phyloP scores from a whole-genome alignment of 1,140 invertebrate species.

The Zeugodacus cucurbitae region DNA sequence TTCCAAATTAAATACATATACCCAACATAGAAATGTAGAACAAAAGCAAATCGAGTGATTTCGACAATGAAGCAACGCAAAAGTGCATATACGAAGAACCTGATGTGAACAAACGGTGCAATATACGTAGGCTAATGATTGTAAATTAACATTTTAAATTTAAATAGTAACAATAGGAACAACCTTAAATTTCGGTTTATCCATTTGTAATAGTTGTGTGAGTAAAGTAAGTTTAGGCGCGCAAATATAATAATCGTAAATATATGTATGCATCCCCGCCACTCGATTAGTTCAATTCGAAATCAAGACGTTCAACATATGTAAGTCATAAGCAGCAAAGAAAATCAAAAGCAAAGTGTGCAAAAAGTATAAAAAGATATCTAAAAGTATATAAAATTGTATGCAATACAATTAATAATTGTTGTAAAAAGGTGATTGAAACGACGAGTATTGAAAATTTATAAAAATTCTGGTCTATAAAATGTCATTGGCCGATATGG shows the following conservation, averaged over 20 bases:
- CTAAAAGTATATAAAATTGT: background rate
- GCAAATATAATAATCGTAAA: background rate
- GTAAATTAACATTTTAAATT: constrained; percentile 8
- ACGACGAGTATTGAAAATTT: background rate
- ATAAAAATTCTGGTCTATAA: constrained; percentile 62
- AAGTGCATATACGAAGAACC: background rate
- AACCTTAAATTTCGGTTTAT: background rate
- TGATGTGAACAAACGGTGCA: constrained; percentile 9
- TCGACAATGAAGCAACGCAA: background rate
- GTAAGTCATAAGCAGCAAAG: background rate
- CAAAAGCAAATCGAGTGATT: background rate
- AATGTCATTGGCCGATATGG: constrained; percentile 65
- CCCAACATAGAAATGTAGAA: background rate
- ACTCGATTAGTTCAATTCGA: background rate
- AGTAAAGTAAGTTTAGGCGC: background rate
- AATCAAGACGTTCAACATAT: background rate
- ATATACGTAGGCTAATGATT: constrained; percentile 28
- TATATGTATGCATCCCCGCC: background rate
- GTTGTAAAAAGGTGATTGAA: background rate
- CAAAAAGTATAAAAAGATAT: background rate
- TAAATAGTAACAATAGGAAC: constrained; percentile 14
- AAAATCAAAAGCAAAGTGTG: background rate
- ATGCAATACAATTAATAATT: no score
- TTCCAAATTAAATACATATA: constrained; percentile 4
- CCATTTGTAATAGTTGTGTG: background rate